phyloP scores from a whole-genome alignment of 2,797 vertebrate species.

The Dryobates pubescens region DNA sequence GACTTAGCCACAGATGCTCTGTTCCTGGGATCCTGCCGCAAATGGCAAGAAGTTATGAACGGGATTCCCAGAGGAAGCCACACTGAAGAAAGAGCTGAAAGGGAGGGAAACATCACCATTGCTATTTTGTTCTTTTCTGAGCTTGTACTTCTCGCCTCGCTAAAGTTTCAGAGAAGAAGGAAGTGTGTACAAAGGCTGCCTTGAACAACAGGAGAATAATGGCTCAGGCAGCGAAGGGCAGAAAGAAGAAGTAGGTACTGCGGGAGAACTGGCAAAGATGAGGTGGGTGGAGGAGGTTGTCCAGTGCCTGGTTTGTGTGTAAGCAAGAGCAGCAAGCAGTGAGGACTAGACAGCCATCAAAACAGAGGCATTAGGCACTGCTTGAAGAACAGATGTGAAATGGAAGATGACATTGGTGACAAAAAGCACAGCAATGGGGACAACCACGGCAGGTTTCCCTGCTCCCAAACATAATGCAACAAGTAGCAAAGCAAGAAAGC shows the following conservation, averaged over 20 bases:
- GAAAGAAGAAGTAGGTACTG: conserved; percentile 60
- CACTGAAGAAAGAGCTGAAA: not conserved
- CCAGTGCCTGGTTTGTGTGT: not conserved
- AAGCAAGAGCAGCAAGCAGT: not conserved
- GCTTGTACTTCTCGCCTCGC: not conserved
- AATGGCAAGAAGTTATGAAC: conserved; percentile 14
- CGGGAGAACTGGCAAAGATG: conserved; percentile 12
- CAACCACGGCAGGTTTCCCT: not conserved
- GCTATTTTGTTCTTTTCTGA: not conserved
- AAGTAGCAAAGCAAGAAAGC: not conserved
- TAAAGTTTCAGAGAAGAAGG: conserved; percentile 55
- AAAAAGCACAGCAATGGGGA: not conserved
- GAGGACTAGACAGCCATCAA: not conserved
- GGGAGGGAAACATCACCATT: not conserved
- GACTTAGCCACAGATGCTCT: not conserved
- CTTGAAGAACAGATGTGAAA: not conserved
- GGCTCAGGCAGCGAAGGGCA: conserved; percentile 29
- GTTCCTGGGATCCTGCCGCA: conserved; percentile 1
- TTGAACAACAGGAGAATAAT: conserved; percentile 27
- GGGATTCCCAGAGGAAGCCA: conserved; percentile 31
- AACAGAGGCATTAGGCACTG: not conserved
- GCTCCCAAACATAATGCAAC: not conserved
- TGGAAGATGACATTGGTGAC: not conserved
- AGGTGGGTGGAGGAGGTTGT: conserved; percentile 13
- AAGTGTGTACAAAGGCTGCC: conserved; percentile 38